Evolutionary conservation across 1,140 invertebrate species (phyloP).

Genomic region (Platorchestia sp.): DNA sequence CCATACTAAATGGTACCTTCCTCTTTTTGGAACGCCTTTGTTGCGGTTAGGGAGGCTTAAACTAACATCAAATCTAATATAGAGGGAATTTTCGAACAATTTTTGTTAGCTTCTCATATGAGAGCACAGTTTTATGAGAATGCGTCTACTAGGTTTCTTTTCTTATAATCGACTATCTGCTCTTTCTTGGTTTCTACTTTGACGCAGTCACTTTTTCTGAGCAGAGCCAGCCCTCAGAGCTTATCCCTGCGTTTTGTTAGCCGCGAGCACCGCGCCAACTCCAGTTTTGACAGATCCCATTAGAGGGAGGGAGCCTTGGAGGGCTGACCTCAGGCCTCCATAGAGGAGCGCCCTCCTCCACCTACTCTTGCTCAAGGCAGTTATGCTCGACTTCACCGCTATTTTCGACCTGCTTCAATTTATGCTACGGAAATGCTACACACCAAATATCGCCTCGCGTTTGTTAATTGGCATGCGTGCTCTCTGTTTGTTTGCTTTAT

Average conservation of each 20-base stretch:
- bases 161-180: neutral
- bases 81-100: neutral
- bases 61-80: no score
- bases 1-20: no score
- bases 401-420: neutral
- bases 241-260: neutral
- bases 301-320: neutral
- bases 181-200: neutral
- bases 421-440: no score
- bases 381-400: neutral
- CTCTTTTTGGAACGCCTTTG: no score
- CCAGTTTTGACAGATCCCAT: constrained; percentile 44
- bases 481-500: no score
- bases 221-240: neutral
- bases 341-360: neutral
- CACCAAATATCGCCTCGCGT: no score
- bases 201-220: neutral
- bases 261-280: neutral
- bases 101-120: neutral
- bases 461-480: no score
- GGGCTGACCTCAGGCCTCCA: neutral
- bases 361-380: neutral
- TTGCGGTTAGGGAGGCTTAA: no score
- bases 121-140: neutral
- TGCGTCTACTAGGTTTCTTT: neutral